A percentile compares a stretch with the other conserved stretches of the same genome.
phyloP scores from a whole-genome alignment of 2,113 vertebrate species.

The Scomber japonicus region DNA sequence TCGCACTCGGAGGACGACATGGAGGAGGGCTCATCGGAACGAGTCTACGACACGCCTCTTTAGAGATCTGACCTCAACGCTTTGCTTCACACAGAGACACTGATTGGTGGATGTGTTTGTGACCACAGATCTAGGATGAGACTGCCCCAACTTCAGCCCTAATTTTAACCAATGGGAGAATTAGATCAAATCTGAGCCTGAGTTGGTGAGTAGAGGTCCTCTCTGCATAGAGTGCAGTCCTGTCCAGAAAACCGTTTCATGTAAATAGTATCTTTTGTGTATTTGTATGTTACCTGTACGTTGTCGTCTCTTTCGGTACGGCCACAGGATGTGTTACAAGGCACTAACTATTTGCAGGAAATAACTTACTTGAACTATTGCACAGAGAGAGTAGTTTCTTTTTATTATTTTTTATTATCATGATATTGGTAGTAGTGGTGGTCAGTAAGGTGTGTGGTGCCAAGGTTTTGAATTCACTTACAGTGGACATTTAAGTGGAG shows the following conservation, averaged over 20 bases:
- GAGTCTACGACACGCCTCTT: slow-evolving; percentile 92
- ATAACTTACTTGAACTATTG: slow-evolving; percentile 84
- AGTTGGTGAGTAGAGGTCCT: slow-evolving; percentile 76
- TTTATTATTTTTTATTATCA: slow-evolving; percentile 54
- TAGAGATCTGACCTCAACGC: slow-evolving; percentile 76
- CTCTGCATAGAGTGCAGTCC: slow-evolving; percentile 59
- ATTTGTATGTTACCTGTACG: slow-evolving; percentile 69
- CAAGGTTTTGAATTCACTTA: slow-evolving; percentile 59
- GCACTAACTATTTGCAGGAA: slow-evolving; percentile 78
- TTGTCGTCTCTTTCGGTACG: slow-evolving; percentile 65
- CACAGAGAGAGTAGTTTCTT: slow-evolving; percentile 74
- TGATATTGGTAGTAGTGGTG: slow-evolving; percentile 42
- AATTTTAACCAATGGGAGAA: slow-evolving; percentile 69
- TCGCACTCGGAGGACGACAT: slow-evolving; percentile 89
- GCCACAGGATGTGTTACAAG: slow-evolving; percentile 78
- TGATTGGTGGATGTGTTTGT: slow-evolving; percentile 59
- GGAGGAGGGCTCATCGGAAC: slow-evolving; percentile 88
- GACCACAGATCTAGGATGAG: slow-evolving; percentile 58
- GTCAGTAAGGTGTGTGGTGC: slow-evolving; percentile 59
- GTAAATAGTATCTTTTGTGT: slow-evolving; percentile 78
- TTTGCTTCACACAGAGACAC: slow-evolving; percentile 55
- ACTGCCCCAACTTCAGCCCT: slow-evolving; percentile 63
- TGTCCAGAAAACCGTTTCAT: slow-evolving; percentile 55
- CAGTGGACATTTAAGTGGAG: slow-evolving; percentile 41
- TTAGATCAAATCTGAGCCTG: slow-evolving; percentile 73